Evolutionary conservation across 1,140 invertebrate genomes (phyloP).

Genomic region (Chironomus striatipennis): DNA sequence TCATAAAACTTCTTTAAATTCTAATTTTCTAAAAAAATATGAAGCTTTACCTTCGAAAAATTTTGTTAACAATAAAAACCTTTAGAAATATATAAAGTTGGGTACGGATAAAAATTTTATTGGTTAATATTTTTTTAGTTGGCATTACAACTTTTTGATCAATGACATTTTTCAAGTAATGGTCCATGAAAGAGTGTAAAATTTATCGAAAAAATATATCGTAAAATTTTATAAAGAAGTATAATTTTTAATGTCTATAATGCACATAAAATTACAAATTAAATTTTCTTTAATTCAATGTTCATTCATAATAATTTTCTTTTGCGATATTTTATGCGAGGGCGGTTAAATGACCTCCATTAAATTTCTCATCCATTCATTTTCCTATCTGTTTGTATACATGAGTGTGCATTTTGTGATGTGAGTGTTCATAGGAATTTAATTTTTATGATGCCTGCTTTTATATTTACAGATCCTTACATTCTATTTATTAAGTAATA

Average conservation of each 20-base stretch:
- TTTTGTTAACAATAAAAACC: no score
- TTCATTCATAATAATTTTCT: background rate
- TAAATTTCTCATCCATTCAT: background rate
- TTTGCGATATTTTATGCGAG: background rate
- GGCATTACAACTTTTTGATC: no score
- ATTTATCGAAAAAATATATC: no score
- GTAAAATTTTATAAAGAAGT: background rate
- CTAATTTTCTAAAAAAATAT: no score
- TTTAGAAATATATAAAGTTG: background rate
- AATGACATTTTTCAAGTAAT: no score
- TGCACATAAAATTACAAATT: background rate
- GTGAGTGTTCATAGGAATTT: conserved; percentile 19
- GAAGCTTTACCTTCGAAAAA: no score
- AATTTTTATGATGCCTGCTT: background rate
- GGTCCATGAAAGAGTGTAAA: no score
- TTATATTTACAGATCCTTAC: conserved; percentile 20
- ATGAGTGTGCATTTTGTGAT: background rate
- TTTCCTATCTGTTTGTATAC: background rate
- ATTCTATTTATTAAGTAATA: conserved; percentile 23
- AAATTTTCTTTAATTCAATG: conserved; percentile 5
- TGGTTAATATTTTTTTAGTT: no score
- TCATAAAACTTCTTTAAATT: no score
- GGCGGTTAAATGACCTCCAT: background rate
- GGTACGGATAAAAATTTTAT: no score
- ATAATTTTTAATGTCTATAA: background rate